These are phyloP conservation scores for Taurulus bubalis DNA, from an alignment of 2,113 vertebrate species.

Conservation along the genomic window DNA sequence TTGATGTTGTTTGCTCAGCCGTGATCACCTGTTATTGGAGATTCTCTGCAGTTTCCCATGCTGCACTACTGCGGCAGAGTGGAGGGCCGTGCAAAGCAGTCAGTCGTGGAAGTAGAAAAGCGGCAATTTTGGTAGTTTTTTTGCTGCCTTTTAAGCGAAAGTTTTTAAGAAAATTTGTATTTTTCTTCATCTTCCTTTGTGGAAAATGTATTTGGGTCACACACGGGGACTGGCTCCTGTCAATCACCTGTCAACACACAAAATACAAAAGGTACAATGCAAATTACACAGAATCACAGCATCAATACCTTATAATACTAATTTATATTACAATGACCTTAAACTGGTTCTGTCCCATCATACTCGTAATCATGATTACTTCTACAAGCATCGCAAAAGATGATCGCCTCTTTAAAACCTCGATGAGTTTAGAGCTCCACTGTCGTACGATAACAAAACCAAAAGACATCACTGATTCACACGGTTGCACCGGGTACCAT, in stretches of 20 bases:
- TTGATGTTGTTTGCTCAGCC: conserved; percentile 58
- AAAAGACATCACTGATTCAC: too few relatives aligned
- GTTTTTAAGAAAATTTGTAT: not conserved
- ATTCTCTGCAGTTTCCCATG: conserved; percentile 31
- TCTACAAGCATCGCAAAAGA: too few relatives aligned
- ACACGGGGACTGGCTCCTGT: conserved; percentile 3
- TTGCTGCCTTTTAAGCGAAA: conserved; percentile 16
- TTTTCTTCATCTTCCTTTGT: not conserved
- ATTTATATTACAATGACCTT: not conserved
- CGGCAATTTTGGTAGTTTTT: conserved; percentile 22
- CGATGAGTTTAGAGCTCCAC: too few relatives aligned
- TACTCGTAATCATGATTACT: too few relatives aligned
- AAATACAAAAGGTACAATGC: not conserved
- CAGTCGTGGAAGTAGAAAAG: conserved; percentile 25
- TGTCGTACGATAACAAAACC: too few relatives aligned
- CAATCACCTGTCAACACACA: not conserved
- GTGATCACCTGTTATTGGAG: conserved; percentile 61
- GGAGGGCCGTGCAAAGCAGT: conserved; percentile 13
- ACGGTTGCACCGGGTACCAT: too few relatives aligned
- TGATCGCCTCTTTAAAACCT: too few relatives aligned
- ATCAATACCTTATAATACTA: not conserved
- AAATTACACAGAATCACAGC: not conserved
- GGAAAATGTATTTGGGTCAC: not conserved
- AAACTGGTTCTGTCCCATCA: not conserved
- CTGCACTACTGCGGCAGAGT: conserved; percentile 17